Evolutionary conservation across 2,888 invertebrate species (phyloP), one percentile per base, ranked within the genome.

Genomic region (Xestia sexstrigata): DNA sequence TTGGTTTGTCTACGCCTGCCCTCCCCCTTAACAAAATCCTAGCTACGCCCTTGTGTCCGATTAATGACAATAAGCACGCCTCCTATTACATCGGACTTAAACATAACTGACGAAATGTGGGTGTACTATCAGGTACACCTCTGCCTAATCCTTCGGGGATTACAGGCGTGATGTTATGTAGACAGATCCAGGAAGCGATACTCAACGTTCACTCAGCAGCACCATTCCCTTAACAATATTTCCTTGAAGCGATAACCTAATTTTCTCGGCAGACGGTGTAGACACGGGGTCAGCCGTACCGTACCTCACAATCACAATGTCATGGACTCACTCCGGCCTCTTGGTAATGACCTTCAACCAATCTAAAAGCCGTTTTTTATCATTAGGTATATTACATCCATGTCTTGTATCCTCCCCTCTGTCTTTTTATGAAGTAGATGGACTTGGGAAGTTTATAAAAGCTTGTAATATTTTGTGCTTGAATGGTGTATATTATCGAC

Each of bases 311-410:
- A n/a, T n/a, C n/a, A n/a, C n/a, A 80, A 65, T 58, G 80, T 74
- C 79, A 74, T 35, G 79, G 80, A 65, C 80, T 42, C 63, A n/a
- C n/a, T 26, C 39, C 35, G 49, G 63, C 23, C 49, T 55, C 42
- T 69, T 69, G 82, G 60, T 62, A 77, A 72, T 81, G 81, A 81
- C 81, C 81, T 81, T 73, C 52, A n/a, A 39, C 35, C 81, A 82
- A 82, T 81, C 58, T 78, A 81, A 45, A 81, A 77, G 70, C 82
- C 49, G 82, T 81, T 81, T 81, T 55, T 47, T 62, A 67, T 77
- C 66, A 81, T 70, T 47, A 69, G 15, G 60, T 55, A 52, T 71
- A 81, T 81, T 68, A 17, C 39, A 52, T 23, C 7, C 58, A 49
- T 13, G 45, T 70, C 11, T 58, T 67, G 20, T 35, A 42, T 23